Conservation (phyloP, 2,888 invertebrate species). For the Allolobophora icterica region DNA sequence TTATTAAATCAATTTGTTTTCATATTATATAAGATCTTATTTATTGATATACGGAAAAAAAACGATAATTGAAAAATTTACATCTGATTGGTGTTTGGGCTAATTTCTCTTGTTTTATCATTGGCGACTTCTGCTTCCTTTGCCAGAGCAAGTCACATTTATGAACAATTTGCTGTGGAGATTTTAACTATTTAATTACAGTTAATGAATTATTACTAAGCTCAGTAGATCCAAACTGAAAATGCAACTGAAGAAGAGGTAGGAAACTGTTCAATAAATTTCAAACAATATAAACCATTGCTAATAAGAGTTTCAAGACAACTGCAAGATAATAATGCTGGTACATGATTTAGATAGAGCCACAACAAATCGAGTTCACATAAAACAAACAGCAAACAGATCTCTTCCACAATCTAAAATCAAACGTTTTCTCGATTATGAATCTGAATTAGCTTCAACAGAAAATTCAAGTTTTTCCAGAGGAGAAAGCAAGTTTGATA, state of each 20-base stretch:
- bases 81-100: too few relatives aligned
- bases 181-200: background rate
- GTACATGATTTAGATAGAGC: background rate
- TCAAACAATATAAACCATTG: background rate
- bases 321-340: background rate
- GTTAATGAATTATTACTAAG: background rate
- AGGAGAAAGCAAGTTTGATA: background rate
- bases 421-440: background rate
- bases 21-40: too few relatives aligned
- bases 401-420: too few relatives aligned
- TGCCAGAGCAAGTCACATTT: too few relatives aligned
- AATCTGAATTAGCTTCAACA: background rate
- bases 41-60: too few relatives aligned
- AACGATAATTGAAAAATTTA: too few relatives aligned
- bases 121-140: too few relatives aligned
- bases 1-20: too few relatives aligned
- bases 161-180: background rate
- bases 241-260: background rate
- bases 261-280: background rate
- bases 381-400: background rate
- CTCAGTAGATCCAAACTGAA: background rate
- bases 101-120: too few relatives aligned
- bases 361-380: background rate
- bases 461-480: constrained; percentile 17
- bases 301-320: background rate